phyloP scores from a whole-genome alignment of 2,888 invertebrate species.

The Fragum fragum region DNA sequence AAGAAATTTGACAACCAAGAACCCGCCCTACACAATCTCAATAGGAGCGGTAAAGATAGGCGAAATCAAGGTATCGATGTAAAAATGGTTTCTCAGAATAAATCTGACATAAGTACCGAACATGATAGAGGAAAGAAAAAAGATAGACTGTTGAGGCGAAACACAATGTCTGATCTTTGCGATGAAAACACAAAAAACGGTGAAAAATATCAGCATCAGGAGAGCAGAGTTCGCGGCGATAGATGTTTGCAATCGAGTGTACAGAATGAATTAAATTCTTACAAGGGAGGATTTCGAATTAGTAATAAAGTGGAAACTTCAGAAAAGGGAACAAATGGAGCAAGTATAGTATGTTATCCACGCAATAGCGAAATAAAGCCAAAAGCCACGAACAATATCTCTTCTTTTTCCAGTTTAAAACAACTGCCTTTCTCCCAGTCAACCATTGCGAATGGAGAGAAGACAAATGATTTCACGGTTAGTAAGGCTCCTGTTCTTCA shows the following conservation, averaged over 20 bases:
- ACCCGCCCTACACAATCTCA: background rate
- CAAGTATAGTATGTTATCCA: background rate
- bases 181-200: background rate
- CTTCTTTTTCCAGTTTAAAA: background rate
- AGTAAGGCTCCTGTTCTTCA: background rate
- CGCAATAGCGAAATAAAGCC: background rate
- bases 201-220: background rate
- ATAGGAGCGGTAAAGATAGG: background rate
- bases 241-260: no score
- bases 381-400: background rate
- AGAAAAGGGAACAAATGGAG: no score
- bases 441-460: no score
- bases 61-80: background rate
- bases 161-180: background rate
- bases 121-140: background rate
- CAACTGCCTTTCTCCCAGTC: background rate
- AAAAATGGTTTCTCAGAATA: no score
- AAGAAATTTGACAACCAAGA: background rate
- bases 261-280: no score
- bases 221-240: no score
- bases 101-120: background rate
- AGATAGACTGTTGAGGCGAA: background rate
- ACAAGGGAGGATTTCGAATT: no score
- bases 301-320: no score
- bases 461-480: no score